These are phyloP conservation scores for Drosophila ezoana DNA, from an alignment of 2,888 invertebrate genomes.

Conservation along the genomic window DNA sequence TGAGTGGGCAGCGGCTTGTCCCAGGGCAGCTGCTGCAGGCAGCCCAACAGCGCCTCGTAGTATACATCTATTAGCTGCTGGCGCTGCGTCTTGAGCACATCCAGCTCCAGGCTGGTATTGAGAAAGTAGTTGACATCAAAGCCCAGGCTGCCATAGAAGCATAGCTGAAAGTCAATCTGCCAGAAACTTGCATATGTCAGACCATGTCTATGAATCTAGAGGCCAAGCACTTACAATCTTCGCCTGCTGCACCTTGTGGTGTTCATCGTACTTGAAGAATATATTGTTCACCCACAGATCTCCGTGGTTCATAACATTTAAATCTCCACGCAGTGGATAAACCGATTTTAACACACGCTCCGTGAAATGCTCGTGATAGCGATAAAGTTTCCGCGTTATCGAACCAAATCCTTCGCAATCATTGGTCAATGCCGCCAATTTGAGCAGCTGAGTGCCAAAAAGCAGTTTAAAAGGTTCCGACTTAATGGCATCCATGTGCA, in stretches of 20 bases:
- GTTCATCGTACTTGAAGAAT: constrained; percentile 84
- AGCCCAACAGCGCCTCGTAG: constrained; percentile 61
- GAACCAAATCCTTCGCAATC: constrained; percentile 66
- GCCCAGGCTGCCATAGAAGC: constrained; percentile 83
- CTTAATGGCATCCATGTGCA: constrained; percentile 80
- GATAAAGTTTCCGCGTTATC: constrained; percentile 73
- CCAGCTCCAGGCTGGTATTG: constrained; percentile 82
- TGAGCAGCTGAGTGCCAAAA: constrained; percentile 81
- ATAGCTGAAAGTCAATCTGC: constrained; percentile 84
- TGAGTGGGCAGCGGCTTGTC: constrained; percentile 63
- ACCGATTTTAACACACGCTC: constrained; percentile 75
- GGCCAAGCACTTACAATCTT: constrained; percentile 82
- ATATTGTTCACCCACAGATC: constrained; percentile 87
- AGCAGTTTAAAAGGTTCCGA: constrained; percentile 77
- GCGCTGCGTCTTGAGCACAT: constrained; percentile 72
- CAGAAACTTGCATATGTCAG: not conserved
- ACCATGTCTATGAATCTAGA: not conserved
- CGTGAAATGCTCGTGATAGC: constrained; percentile 79
- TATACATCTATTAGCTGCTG: constrained; percentile 77
- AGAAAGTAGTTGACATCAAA: constrained; percentile 85
- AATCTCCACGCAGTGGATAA: constrained; percentile 72
- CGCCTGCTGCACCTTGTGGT: constrained; percentile 80
- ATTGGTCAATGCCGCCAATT: constrained; percentile 71
- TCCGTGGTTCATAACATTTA: constrained; percentile 86
- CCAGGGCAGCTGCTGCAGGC: constrained; percentile 69